Evolutionary conservation across 2,888 invertebrate species (phyloP), one percentile per base, ranked within the genome.

Genomic region (Coremacera marginata): DNA sequence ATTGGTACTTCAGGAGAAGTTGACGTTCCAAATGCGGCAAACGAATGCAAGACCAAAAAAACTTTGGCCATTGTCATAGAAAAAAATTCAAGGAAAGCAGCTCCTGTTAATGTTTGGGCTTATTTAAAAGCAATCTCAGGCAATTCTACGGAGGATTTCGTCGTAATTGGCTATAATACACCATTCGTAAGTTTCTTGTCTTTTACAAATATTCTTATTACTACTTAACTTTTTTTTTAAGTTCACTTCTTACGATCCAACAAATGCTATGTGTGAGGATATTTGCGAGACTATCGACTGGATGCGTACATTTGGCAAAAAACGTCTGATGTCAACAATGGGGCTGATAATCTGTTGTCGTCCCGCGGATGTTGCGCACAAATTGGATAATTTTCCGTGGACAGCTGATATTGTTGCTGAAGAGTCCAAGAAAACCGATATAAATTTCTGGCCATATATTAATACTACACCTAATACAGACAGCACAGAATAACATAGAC

Each of bases 151-250:
- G 73, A 73, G 2, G 73, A 73, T 7, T n/a, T 73, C 0, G 73
- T 73, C 27, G 52, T 73, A n/a, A 65, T 73, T 51, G 73, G n/a
- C 5, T 73, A 63, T 19, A 73, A 73, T 63, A 63, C 73, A 51
- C 63, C 73, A 3, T 73, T 63, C 31, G 73, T 73, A 60, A 44
- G 73, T 31, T 22, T 19, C 34, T 22, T 4, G 3, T 70, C 11
- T 19, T 51, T 49, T 25, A 4, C 31, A 9, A 9, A 1, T 51
- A 37, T 22, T 7, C 19, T n/a, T 37, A 37, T 16, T 37, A 14
- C 3, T 52, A 19, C 57, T 14, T n/a, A n/a, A 3, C 19, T 72
- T 62, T 62, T 72, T 16, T 25, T 72, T 49, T 3, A 16, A 73
- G 62, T 65, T 60, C 25, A 37, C 19, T 3, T 3, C 14, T 1